Conservation (phyloP, 53 echinoderm and acorn worm species). For the Zoroaster sp. region DNA sequence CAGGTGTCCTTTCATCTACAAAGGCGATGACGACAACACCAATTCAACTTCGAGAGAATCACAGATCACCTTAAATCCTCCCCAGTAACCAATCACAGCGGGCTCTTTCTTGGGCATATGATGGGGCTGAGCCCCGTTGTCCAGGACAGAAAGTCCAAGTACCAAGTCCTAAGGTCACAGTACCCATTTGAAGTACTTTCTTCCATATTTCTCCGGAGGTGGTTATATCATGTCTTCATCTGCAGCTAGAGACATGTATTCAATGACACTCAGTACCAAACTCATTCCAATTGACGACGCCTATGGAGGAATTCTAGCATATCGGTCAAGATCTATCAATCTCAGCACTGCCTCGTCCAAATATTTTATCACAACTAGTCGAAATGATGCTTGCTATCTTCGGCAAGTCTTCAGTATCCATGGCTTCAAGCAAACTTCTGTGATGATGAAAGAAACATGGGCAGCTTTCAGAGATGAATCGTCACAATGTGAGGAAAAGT, state of each 20-base stretch:
- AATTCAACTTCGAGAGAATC: conserved; percentile 84
- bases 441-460: conserved; percentile 78
- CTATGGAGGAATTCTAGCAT: conserved; percentile 84
- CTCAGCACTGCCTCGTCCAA: conserved; percentile 52
- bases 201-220: conserved; percentile 94
- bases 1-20: conserved; percentile 74
- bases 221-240: conserved; percentile 84
- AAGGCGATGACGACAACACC: conserved; percentile 95
- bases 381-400: conserved; percentile 79
- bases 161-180: conserved; percentile 67
- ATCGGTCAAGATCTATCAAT: conserved; percentile 47
- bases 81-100: conserved; percentile 20
- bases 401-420: conserved; percentile 83
- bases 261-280: conserved; percentile 62
- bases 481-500: conserved; percentile 57
- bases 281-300: conserved; percentile 95
- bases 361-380: conserved; percentile 77
- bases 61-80: conserved; percentile 46
- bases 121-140: conserved; percentile 79
- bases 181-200: conserved; percentile 90
- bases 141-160: conserved; percentile 73
- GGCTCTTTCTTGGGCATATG: conserved; percentile 82
- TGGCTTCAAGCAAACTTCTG: conserved; percentile 74
- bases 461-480: conserved; percentile 56
- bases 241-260: conserved; percentile 61